These are phyloP conservation scores for Rhingia rostrata DNA, from an alignment of 2,888 invertebrate species.

Conservation along the genomic window DNA sequence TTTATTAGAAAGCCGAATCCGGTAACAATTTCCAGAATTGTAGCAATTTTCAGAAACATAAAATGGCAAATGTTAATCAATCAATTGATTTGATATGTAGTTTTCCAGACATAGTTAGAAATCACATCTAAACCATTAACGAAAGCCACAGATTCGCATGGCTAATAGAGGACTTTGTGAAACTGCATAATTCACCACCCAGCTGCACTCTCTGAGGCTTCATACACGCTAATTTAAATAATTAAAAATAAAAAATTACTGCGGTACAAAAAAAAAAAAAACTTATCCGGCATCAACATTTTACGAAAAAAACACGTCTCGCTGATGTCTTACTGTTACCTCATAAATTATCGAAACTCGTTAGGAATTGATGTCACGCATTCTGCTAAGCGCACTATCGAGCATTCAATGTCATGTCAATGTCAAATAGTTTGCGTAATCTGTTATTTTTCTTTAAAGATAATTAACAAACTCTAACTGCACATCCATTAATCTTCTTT, in stretches of 20 bases:
- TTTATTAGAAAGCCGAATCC: no score
- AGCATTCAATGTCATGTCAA: constrained; percentile 34
- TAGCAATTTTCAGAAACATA: no score
- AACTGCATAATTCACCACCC: not conserved
- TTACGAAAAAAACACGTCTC: not conserved
- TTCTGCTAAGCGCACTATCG: not conserved
- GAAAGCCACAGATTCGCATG: not conserved
- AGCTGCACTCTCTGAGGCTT: constrained; percentile 3
- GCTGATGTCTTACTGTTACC: constrained; percentile 4
- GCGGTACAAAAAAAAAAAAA: not conserved
- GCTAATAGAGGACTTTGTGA: not conserved
- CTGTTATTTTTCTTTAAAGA: constrained; percentile 4
- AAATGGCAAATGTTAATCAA: no score
- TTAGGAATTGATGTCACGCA: constrained; percentile 42
- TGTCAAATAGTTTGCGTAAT: constrained; percentile 7
- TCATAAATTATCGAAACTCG: constrained; percentile 27
- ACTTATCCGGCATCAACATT: constrained; percentile 4
- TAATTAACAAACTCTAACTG: constrained; percentile 8
- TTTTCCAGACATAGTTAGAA: no score
- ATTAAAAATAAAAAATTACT: not conserved
- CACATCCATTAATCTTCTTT: constrained; percentile 24
- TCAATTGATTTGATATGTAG: no score
- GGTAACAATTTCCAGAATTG: no score
- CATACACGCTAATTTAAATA: not conserved
- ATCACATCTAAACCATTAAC: no score